These are phyloP conservation scores for Physeter macrocephalus DNA, from an alignment of 2,113 vertebrate species.

Conservation along the genomic window DNA sequence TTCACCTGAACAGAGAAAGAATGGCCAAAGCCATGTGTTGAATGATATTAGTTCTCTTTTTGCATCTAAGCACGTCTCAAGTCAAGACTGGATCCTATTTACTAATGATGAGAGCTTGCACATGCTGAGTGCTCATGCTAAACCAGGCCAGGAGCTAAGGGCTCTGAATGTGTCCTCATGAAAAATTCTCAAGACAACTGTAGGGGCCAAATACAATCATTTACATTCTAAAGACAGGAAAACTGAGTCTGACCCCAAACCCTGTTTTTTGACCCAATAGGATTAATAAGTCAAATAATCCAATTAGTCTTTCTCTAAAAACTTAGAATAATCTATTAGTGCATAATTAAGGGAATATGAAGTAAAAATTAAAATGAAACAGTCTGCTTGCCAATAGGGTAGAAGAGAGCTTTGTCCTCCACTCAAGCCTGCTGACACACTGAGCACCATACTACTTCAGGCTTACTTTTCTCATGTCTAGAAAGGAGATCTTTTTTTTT, in stretches of 20 bases:
- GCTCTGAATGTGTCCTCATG: background rate
- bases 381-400: background rate
- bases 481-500: background rate
- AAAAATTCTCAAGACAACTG: background rate
- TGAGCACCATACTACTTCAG: background rate
- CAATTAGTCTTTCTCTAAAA: background rate
- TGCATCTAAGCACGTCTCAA: background rate
- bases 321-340: background rate
- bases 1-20: background rate
- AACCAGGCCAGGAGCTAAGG: background rate
- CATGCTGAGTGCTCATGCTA: background rate
- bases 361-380: background rate
- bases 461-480: background rate
- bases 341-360: background rate
- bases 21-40: background rate
- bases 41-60: background rate
- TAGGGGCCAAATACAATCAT: background rate
- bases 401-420: background rate
- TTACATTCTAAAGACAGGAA: background rate
- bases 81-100: background rate
- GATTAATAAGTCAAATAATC: background rate
- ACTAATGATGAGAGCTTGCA: background rate
- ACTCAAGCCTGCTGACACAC: background rate
- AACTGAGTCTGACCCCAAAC: background rate
- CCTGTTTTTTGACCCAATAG: background rate